phyloP scores from a whole-genome alignment of 1,140 invertebrate genomes.

The Heterodera schachtii region DNA sequence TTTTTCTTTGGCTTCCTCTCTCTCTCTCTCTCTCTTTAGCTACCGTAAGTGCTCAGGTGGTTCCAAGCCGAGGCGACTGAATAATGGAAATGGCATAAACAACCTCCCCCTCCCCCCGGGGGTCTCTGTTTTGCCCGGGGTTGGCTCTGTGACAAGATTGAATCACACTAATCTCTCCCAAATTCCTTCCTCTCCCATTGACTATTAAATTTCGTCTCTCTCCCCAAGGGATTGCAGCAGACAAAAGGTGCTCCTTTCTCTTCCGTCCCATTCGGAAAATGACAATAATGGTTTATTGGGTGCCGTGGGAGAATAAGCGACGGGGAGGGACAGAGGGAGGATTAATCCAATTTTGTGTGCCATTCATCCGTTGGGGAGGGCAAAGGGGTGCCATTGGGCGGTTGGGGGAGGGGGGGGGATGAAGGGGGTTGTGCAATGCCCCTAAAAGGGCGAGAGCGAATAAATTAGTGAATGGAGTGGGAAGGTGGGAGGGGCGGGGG shows the following conservation, averaged over 20 bases:
- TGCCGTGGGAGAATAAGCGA: conserved; percentile 17
- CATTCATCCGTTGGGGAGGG: not conserved
- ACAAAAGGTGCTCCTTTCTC: conserved; percentile 15
- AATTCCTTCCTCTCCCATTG: conserved; percentile 1
- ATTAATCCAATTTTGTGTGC: conserved; percentile 32
- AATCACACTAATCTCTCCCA: not conserved
- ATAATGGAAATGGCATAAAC: not conserved
- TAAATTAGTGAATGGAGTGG: conserved; percentile 15
- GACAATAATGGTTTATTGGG: conserved; percentile 23
- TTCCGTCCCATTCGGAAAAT: not conserved
- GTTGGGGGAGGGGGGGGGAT: not conserved
- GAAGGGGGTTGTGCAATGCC: not conserved
- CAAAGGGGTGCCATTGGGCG: conserved; percentile 4
- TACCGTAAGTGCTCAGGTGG: conserved; percentile 10
- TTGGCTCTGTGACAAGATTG: not conserved
- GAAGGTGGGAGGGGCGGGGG: not conserved
- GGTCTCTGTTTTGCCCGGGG: not conserved
- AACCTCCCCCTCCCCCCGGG: no score
- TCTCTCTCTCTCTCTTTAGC: not conserved
- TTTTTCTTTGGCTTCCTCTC: no score
- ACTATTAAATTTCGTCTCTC: not conserved
- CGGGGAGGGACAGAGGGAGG: not conserved
- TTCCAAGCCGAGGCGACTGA: not conserved
- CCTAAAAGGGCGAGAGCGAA: conserved; percentile 12
- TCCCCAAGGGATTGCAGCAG: not conserved